These are phyloP conservation scores for Perodicticus potto DNA, from an alignment of 2,797 vertebrate species.

Conservation along the genomic window DNA sequence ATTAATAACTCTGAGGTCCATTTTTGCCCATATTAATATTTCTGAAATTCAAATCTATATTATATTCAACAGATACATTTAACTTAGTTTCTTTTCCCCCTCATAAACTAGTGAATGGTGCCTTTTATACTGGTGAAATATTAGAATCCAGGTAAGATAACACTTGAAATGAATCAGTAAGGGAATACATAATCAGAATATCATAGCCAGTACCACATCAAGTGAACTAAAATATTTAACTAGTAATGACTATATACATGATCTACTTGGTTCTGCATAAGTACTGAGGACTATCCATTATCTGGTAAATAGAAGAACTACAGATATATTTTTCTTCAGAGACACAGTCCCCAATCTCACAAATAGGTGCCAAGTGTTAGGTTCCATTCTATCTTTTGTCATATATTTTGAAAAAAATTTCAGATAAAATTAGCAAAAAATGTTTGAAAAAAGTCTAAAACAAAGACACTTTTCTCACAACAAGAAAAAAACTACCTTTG, in stretches of 20 bases:
- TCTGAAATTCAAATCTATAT: constrained; percentile 50
- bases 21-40: not conserved
- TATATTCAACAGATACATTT: constrained; percentile 27
- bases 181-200: not conserved
- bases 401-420: not conserved
- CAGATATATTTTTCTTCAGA: not conserved
- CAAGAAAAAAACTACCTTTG: constrained; percentile 91
- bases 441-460: constrained; percentile 11
- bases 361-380: not conserved
- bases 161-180: not conserved
- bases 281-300: not conserved
- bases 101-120: not conserved
- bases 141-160: constrained; percentile 24
- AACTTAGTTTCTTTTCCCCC: not conserved
- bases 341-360: not conserved
- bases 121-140: not conserved
- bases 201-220: not conserved
- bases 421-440: not conserved
- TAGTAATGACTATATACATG: not conserved
- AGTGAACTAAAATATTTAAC: constrained; percentile 30
- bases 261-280: not conserved
- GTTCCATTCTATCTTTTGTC: not conserved
- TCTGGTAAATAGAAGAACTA: not conserved
- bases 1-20: not conserved
- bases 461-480: constrained; percentile 50